Evolutionary conservation across 2,113 vertebrate genomes (phyloP), one percentile per base, ranked within the genome.

Genomic region (Chunga burmeisteri): DNA sequence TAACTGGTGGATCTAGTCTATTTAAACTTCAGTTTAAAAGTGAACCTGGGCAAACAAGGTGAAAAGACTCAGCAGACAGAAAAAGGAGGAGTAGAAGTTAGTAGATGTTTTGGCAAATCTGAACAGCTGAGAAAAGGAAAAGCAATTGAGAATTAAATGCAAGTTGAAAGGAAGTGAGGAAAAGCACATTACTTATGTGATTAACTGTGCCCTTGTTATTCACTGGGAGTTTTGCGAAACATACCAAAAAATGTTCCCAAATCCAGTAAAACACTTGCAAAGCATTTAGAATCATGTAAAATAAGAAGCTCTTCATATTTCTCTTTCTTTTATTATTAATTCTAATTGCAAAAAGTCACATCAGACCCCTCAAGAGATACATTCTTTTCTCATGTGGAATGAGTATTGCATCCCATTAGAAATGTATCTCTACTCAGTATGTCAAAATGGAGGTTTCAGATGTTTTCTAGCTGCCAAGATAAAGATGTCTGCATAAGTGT

Each of bases 361-460:
- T 79, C 47, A 86, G 75, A 44, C 6, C 44, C 79, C 81, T 53
- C 36, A 63, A 56, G 65, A 74, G 65, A 25, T 16, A 11, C 34
- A 20, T 29, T 32, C 42, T 92, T 55, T 74, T 14, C 26, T 72
- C 6, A 17, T 36, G 23, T 70, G 68, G 11, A 92, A 88, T 42
- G 42, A 78, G 6, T 36, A 52, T 70, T 92, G 16, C n/a, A 87
- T 56, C 29, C 55, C 26, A 52, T 91, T 91, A 81, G 63, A 90
- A 93, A 86, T 13, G 5, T 32, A 56, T 66, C 46, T 95, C 52
- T 71, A 47, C n/a, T 85, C 52, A 40, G 16, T 59, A 91, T 88
- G 83, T 94, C 80, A 86, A 66, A 97, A 90, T 40, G 77, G 70
- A 94, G 78, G 81, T 93, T 94, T 94, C 88, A 90, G 63, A 93